Evolutionary conservation across 2,797 vertebrate genomes (phyloP).

Genomic region (Distichodus sexfasciatus): DNA sequence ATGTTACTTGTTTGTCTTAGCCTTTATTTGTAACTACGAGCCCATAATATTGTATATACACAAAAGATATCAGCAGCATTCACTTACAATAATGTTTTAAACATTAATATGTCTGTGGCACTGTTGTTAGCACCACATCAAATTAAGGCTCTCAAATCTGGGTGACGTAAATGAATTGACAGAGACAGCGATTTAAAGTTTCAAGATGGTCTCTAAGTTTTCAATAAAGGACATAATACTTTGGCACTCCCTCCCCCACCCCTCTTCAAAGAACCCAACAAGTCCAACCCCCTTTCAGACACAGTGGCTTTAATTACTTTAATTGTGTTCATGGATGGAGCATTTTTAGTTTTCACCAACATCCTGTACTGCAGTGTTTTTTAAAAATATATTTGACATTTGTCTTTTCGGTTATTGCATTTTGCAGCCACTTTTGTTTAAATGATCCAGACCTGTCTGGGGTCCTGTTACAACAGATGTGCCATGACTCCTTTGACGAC

Average conservation of each 20-base stretch:
- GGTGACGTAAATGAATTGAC: background rate
- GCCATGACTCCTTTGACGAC: conserved; percentile 23
- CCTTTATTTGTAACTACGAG: too few relatives aligned
- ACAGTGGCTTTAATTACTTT: background rate
- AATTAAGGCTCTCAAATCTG: background rate
- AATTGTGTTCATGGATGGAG: background rate
- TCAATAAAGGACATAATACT: background rate
- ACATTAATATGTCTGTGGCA: too few relatives aligned
- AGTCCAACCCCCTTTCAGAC: conserved; percentile 14
- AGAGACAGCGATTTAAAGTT: background rate
- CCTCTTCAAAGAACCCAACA: conserved; percentile 17
- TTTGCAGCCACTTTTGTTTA: conserved; percentile 20
- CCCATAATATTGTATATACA: too few relatives aligned
- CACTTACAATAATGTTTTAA: too few relatives aligned
- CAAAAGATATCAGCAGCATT: too few relatives aligned
- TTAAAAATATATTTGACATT: background rate
- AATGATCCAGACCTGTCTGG: conserved; percentile 2
- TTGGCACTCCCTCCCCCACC: conserved; percentile 21
- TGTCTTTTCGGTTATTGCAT: background rate
- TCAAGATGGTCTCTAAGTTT: too few relatives aligned
- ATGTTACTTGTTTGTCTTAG: too few relatives aligned
- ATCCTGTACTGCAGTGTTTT: background rate
- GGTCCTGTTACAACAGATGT: conserved; percentile 43
- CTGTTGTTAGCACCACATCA: background rate
- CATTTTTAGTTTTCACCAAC: too few relatives aligned